A percentile compares a stretch with the other conserved stretches of the same genome.
Conservation (phyloP, 1,140 invertebrate species). For the Penaeus vannamei region DNA sequence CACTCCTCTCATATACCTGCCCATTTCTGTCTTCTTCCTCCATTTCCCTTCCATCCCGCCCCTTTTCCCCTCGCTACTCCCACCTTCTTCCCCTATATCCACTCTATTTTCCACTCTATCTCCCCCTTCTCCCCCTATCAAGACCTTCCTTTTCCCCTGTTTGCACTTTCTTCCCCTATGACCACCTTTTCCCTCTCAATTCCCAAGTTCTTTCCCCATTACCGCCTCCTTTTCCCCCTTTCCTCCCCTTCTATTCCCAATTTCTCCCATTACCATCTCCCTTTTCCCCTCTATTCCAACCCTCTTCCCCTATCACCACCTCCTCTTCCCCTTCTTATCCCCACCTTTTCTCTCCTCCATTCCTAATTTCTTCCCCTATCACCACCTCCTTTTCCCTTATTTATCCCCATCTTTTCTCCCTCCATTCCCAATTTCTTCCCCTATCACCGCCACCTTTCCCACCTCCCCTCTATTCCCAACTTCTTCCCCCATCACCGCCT, state of each 20-base stretch:
- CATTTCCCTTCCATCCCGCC: background rate
- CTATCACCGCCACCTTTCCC: too few species aligned
- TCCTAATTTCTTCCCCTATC: background rate
- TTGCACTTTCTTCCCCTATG: background rate
- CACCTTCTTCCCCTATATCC: too few species aligned
- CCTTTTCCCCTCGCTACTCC: background rate
- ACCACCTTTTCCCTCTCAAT: too few species aligned
- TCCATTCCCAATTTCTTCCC: background rate
- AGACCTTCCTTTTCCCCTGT: background rate
- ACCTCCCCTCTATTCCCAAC: too few species aligned
- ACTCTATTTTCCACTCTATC: too few species aligned
- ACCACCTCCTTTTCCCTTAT: background rate
- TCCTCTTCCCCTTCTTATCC: background rate
- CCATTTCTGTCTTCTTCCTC: too few species aligned
- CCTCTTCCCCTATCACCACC: background rate
- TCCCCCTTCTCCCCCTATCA: background rate
- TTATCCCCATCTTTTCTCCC: background rate
- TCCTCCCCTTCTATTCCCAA: background rate
- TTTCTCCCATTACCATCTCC: background rate
- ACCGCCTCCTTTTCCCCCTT: background rate
- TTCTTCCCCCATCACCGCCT: too few species aligned
- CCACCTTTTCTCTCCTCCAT: background rate
- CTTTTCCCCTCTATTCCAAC: background rate
- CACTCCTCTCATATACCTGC: too few species aligned
- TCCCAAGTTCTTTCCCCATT: background rate